Evolutionary conservation across 1,140 invertebrate genomes (phyloP), one percentile per base, ranked within the genome.

Genomic region (Drosophila erecta): DNA sequence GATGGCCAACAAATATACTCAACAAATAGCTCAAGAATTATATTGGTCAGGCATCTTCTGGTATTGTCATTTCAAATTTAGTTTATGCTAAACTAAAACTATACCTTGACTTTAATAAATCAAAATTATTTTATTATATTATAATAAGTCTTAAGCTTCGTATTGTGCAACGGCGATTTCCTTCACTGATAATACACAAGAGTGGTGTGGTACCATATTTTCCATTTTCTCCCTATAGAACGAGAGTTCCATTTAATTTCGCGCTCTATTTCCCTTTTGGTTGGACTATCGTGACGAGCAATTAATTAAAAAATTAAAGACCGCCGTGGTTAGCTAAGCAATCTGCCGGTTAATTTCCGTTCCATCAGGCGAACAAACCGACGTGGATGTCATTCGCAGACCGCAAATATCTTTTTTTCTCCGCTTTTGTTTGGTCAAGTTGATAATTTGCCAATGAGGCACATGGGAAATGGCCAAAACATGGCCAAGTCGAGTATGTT

Each of bases 271-370:
- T 69, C 50, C 56, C 33, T 55, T 44, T 47, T 47, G 12, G 77
- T 66, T 47, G 37, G 47, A 49, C 51, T 51, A 73, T 79, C 83
- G 83, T 87, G 83, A 89, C 83, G 72, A 83, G 84, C 83, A 87
- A 87, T 87, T 87, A 89, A 87, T 87, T 87, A 87, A 87, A 87
- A 87, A 87, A 87, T 87, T 87, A 87, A 86, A 83, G 66, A 73
- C 47, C 49, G 54, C 49, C 22, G 15, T n/a, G 22, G 12, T 8
- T 43, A n/a, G 30, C 75, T 70, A 74, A 69, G 38, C 73, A 56
- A 76, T 66, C 72, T 14, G 70, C 41, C 57, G 67, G 43, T 49
- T 55, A 38, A 59, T 60, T 67, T 35, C 61, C 54, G 67, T 44
- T 64, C 44, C 67, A 69, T 60, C 49, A 64, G 74, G 55, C 50